These are phyloP conservation scores for Shargacucullia verbasci DNA, from an alignment of 2,888 invertebrate genomes.

Conservation along the genomic window DNA sequence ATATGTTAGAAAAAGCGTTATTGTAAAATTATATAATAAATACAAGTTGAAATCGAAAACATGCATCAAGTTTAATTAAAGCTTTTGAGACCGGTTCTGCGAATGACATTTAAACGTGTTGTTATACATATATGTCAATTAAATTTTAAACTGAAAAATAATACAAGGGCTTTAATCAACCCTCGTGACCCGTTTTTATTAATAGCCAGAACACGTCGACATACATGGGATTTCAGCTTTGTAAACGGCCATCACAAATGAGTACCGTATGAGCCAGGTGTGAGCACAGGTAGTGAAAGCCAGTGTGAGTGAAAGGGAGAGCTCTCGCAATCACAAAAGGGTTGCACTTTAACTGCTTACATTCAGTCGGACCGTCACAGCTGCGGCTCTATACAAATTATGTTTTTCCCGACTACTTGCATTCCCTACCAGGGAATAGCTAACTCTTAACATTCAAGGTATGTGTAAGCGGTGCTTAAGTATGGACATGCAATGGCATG, in stretches of 20 bases:
- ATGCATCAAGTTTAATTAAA: slow-evolving; percentile 14
- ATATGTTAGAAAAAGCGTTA: too few relatives aligned
- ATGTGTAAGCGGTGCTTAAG: slow-evolving; percentile 31
- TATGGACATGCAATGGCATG: slow-evolving; percentile 8
- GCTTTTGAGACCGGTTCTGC: slow-evolving; percentile 4
- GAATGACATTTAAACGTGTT: slow-evolving; percentile 30
- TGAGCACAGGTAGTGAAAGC: slow-evolving; percentile 39
- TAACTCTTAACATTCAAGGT: slow-evolving; percentile 46
- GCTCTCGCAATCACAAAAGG: slow-evolving; percentile 60
- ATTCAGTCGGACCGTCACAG: slow-evolving; percentile 59
- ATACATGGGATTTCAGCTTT: slow-evolving; percentile 36
- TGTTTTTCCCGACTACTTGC: slow-evolving; percentile 47
- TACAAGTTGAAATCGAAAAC: background rate
- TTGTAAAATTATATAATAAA: background rate
- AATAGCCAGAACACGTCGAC: slow-evolving; percentile 40
- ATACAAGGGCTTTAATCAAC: slow-evolving; percentile 51
- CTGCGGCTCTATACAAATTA: slow-evolving; percentile 55
- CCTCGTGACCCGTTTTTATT: slow-evolving; percentile 52
- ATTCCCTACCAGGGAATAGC: slow-evolving; percentile 43
- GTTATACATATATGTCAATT: slow-evolving; percentile 25
- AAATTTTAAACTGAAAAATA: slow-evolving; percentile 22
- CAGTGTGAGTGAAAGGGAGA: slow-evolving; percentile 50
- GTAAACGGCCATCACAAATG: slow-evolving; percentile 28
- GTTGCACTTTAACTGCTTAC: slow-evolving; percentile 68
- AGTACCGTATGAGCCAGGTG: slow-evolving; percentile 39